phyloP scores from a whole-genome alignment of 2,797 vertebrate species.

The Peromyscus nudipes region DNA sequence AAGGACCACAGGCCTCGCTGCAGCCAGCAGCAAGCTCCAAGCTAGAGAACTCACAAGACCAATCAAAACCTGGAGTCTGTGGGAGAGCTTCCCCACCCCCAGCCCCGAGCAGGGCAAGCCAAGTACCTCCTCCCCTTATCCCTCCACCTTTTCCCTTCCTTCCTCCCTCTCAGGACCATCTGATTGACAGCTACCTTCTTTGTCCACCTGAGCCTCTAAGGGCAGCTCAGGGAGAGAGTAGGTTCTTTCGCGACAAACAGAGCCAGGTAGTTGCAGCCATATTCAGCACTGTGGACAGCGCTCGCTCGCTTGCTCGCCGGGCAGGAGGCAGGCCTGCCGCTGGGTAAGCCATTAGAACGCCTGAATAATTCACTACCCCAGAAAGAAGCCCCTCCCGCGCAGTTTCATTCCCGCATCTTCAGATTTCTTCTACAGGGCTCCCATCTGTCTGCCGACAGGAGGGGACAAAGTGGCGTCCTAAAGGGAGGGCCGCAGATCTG shows the following conservation, averaged over 20 bases:
- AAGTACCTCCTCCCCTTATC: neutral
- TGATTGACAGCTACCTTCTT: neutral
- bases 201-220: neutral
- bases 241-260: fast-evolving
- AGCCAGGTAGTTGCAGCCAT: neutral
- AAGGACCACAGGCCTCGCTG: neutral
- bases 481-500: neutral
- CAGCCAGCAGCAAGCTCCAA: neutral
- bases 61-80: neutral
- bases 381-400: neutral
- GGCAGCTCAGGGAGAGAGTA: fast-evolving
- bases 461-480: neutral
- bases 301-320: neutral
- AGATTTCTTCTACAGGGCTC: slow-evolving; percentile 24
- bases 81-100: fast-evolving
- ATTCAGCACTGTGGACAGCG: neutral
- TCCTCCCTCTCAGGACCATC: neutral
- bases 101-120: neutral
- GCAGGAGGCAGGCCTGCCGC: neutral
- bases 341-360: slow-evolving; percentile 4
- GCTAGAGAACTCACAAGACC: neutral
- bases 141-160: neutral
- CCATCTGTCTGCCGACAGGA: neutral
- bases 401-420: neutral
- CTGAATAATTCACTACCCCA: slow-evolving; percentile 65